Evolutionary conservation across 1,140 invertebrate genomes (phyloP).

Genomic region (Apolygus lucorum): DNA sequence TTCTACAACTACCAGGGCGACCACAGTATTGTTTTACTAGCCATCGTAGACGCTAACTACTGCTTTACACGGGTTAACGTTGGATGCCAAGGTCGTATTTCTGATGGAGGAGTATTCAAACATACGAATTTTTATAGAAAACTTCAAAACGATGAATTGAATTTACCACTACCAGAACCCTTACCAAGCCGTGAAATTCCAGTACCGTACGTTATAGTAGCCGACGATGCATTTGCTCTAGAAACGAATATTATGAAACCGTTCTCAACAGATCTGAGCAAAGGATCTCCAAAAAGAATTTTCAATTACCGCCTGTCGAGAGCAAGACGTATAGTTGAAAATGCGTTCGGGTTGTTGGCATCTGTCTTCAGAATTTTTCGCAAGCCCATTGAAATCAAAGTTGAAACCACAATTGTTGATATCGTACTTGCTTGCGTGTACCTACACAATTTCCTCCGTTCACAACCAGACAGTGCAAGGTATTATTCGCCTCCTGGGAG

Average conservation of each 20-base stretch:
- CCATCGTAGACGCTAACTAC: constrained; percentile 30
- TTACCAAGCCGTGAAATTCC: constrained; percentile 32
- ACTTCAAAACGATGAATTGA: constrained; percentile 33
- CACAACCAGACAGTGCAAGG: no score
- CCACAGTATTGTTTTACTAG: constrained; percentile 30
- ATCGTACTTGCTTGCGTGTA: constrained; percentile 35
- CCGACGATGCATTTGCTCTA: constrained; percentile 39
- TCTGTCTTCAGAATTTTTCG: constrained; percentile 40
- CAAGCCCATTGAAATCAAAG: constrained; percentile 36
- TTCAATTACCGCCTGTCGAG: constrained; percentile 40
- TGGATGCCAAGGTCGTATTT: constrained; percentile 32
- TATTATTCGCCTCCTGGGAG: no score
- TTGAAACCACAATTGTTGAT: constrained; percentile 32
- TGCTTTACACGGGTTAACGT: constrained; percentile 30
- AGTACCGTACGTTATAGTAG: constrained; percentile 40
- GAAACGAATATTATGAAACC: constrained; percentile 38
- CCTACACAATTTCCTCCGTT: constrained; percentile 29
- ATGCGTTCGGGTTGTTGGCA: constrained; percentile 46
- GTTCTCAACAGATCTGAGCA: constrained; percentile 42
- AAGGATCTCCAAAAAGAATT: constrained; percentile 36
- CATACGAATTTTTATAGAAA: neutral
- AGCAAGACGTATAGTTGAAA: constrained; percentile 42
- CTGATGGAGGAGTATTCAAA: constrained; percentile 24
- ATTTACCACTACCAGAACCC: constrained; percentile 34
- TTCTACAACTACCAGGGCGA: constrained; percentile 29